Percentiles rank a stretch among this genome's conserved stretches.
Evolutionary conservation across 1,140 invertebrate genomes (phyloP).

Genomic region (Bombus difficillimus): DNA sequence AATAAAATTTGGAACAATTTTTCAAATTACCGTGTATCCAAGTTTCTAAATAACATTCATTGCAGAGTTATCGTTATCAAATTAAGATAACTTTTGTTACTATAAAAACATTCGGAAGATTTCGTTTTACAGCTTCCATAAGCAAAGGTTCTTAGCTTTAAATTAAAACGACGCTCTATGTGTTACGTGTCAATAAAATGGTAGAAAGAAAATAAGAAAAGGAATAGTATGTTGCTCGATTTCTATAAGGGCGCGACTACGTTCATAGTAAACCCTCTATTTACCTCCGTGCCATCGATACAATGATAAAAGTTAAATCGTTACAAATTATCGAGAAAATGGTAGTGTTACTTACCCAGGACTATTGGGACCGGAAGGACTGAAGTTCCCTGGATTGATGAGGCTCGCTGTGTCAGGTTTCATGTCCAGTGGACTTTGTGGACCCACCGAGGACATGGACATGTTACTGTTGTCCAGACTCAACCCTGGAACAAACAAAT

Average conservation of each 20-base stretch:
- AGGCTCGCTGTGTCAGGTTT: slow-evolving; percentile 93
- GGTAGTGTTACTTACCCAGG: slow-evolving; percentile 83
- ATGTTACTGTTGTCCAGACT: slow-evolving; percentile 88
- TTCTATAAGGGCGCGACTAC: not conserved
- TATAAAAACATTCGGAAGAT: not conserved
- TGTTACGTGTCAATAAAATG: not conserved
- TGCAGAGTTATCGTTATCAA: not conserved
- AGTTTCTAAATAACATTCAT: not conserved
- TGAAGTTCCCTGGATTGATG: slow-evolving; percentile 85
- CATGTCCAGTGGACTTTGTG: slow-evolving; percentile 92
- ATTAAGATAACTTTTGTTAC: not conserved
- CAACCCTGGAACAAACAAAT: slow-evolving; percentile 83
- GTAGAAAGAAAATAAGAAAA: not conserved
- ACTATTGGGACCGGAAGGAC: slow-evolving; percentile 86
- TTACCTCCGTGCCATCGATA: not conserved
- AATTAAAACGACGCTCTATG: not conserved
- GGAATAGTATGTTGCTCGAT: not conserved
- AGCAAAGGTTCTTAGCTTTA: not conserved
- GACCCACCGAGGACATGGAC: slow-evolving; percentile 87
- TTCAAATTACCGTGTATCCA: no score
- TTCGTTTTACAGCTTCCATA: not conserved
- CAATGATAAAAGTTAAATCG: not conserved
- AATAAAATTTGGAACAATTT: no score
- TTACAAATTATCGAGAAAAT: not conserved
- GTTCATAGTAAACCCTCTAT: slow-evolving; percentile 7